Percentiles rank a stretch among this genome's conserved stretches.
Conservation (phyloP, 2,797 vertebrate genomes). For the Myioborus miniatus region DNA sequence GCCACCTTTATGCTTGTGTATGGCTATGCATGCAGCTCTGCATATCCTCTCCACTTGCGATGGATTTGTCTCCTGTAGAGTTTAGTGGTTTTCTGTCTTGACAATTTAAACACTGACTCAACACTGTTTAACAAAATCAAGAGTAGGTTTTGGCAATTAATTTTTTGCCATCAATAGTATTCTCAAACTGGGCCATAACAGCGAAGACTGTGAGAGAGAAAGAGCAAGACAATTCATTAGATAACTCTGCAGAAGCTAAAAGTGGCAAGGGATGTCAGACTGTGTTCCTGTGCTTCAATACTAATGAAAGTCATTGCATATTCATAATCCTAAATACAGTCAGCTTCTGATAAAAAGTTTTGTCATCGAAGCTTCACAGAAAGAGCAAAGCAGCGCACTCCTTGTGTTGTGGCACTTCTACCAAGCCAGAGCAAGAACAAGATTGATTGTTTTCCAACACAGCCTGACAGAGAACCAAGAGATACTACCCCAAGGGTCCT, state of each 20-base stretch:
- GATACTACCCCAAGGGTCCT: constrained; percentile 88
- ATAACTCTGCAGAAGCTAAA: constrained; percentile 75
- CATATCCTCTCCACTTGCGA: not conserved
- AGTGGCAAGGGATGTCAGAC: constrained; percentile 80
- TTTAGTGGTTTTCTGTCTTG: constrained; percentile 72
- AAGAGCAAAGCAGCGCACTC: constrained; percentile 81
- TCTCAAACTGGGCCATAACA: constrained; percentile 74
- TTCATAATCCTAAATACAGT: constrained; percentile 87
- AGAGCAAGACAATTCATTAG: constrained; percentile 86
- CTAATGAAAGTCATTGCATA: constrained; percentile 90
- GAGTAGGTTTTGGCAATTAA: constrained; percentile 72
- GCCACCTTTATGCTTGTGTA: not conserved
- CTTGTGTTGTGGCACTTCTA: constrained; percentile 74
- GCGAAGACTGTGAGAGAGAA: constrained; percentile 72
- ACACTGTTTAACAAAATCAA: constrained; percentile 73
- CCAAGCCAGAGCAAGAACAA: constrained; percentile 79
- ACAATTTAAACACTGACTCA: constrained; percentile 68
- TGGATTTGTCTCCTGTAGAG: constrained; percentile 51
- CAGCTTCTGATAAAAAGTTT: constrained; percentile 83
- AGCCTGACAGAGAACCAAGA: constrained; percentile 90
- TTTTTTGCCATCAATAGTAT: constrained; percentile 74
- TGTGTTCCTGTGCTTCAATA: constrained; percentile 78
- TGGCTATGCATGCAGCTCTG: not conserved
- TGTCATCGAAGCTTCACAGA: constrained; percentile 78
- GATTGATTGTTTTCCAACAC: constrained; percentile 95